Base-by-base conservation (phyloP, 2,113 vertebrate species). In the Rhodinocichla rosea region DNA sequence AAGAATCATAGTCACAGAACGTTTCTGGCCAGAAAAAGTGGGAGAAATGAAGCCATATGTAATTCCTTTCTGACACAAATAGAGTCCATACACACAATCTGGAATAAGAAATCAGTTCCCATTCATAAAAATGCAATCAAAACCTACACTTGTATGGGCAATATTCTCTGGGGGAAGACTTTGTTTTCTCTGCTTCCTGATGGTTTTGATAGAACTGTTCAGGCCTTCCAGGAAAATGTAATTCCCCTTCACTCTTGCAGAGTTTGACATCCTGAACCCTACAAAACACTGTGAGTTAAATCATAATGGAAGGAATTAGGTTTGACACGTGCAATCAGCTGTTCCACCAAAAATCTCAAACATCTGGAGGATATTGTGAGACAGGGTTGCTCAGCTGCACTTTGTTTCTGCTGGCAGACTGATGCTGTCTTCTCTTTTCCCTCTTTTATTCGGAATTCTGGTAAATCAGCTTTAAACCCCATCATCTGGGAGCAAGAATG, bases 1-100 rank as follows among this genome's bases (percentile, higher is more conserved):
- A 96, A 37, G 97, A 98, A 89, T 98, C 98, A 3, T 96, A 97
- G 52, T 83, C 94, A 96, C 99, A 99, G 77, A 95, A 91, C 0
- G 63, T 88, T 89, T 98, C 98, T 18, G 97, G 86, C 90, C 50
- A 52, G 52, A 53, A 53, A 53, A 99, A 98, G 74, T 81, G 86
- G 53, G 97, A 89, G 81, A 99, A 98, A 80, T 5, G 84, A 91
- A 99, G 76, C n/a, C 98, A 87, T 45, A 98, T 79, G 5, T 97
- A 92, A 70, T 92, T 96, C 68, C 94, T 93, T 70, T 96, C 95
- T 74, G 98, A 97, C 59, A 96, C 97, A 50, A 47, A 27, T 3
- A 99, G 77, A 18, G 92, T 98, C 98, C 99, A 99, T 55, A 97
- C 42, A 94, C 98, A 98, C 52, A 97, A 68, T 84, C 98, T 99